Conservation (phyloP, 1,140 invertebrate species). For the Gonioctena quinquepunctata region DNA sequence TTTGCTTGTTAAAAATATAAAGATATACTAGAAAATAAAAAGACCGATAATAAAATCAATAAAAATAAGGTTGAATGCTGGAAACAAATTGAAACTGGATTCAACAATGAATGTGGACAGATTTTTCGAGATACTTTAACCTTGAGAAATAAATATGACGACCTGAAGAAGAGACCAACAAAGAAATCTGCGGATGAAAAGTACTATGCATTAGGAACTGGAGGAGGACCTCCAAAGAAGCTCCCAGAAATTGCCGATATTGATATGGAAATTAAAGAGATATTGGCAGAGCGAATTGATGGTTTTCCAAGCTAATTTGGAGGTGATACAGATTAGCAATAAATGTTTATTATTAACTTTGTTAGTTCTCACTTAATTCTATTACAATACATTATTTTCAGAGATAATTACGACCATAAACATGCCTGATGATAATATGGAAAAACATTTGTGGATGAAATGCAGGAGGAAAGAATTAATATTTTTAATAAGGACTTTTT, state of each 20-base stretch:
- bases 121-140: background rate
- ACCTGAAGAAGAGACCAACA: background rate
- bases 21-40: background rate
- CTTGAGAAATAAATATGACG: background rate
- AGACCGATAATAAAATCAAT: background rate
- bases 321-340: conserved; percentile 4
- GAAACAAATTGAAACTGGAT: conserved; percentile 9
- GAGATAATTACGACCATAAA: conserved; percentile 2
- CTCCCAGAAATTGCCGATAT: no score
- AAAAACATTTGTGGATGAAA: background rate
- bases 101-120: background rate
- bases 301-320: background rate
- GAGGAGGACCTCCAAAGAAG: no score
- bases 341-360: background rate
- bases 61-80: background rate
- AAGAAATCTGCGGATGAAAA: no score
- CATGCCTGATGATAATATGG: background rate
- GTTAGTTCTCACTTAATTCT: background rate
- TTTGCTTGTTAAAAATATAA: background rate
- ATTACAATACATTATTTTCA: background rate
- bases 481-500: no score
- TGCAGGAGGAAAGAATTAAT: background rate
- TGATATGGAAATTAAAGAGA: conserved; percentile 1
- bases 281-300: conserved; percentile 7
- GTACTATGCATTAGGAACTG: no score